Conservation (phyloP, 2,888 invertebrate genomes). For the Tachina lurida region DNA sequence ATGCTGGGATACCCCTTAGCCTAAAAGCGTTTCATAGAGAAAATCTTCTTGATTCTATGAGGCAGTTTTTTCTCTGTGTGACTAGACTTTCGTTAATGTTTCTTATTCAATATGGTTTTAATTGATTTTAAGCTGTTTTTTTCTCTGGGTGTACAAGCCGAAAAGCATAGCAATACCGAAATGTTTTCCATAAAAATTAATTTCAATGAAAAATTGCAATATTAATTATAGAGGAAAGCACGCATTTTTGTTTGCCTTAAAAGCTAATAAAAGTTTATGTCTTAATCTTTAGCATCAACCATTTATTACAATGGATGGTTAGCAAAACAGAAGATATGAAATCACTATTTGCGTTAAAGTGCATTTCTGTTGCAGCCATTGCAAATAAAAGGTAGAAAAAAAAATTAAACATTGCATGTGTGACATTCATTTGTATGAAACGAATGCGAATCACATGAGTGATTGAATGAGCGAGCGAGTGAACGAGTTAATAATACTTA, state of each 20-base stretch:
- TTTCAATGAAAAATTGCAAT: not conserved
- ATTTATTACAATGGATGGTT: slow-evolving; percentile 2
- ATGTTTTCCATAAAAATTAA: not conserved
- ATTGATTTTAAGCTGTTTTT: too few species aligned
- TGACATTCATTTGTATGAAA: slow-evolving; percentile 70
- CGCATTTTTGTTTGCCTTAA: slow-evolving; percentile 73
- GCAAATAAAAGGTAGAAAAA: not conserved
- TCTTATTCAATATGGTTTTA: too few species aligned
- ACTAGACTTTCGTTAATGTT: too few species aligned
- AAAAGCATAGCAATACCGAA: not conserved
- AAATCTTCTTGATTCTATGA: too few species aligned
- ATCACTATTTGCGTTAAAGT: not conserved
- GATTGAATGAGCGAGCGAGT: slow-evolving; percentile 57
- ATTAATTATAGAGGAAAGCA: slow-evolving; percentile 1
- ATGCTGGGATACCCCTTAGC: too few species aligned
- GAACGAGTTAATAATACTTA: slow-evolving; percentile 50
- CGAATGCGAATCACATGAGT: slow-evolving; percentile 58
- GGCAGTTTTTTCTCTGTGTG: too few species aligned
- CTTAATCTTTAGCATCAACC: slow-evolving; percentile 49
- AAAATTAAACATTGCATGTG: slow-evolving; percentile 58
- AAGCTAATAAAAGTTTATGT: slow-evolving; percentile 70
- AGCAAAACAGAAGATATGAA: not conserved
- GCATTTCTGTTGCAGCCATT: not conserved
- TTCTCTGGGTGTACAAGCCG: too few species aligned
- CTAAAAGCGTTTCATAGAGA: too few species aligned